Percentiles rank a stretch among this genome's conserved stretches.
Conservation (phyloP, 2,888 invertebrate species). For the Napeogenes sylphis region DNA sequence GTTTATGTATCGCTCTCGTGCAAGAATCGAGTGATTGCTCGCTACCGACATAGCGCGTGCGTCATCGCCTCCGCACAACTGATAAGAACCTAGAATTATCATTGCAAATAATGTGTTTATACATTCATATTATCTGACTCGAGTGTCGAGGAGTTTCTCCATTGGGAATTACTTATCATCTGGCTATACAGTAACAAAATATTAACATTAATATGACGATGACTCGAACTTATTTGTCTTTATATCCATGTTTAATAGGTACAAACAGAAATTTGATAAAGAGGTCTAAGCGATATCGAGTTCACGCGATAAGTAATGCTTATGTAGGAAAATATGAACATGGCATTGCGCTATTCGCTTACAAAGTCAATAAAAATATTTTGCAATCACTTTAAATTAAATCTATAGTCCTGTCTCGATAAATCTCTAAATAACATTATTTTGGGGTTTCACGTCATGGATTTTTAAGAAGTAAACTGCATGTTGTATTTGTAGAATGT, state of each 20-base stretch:
- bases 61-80: constrained; percentile 71
- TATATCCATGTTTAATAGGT: constrained; percentile 40
- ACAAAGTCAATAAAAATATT: constrained; percentile 8
- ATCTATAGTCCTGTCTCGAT: background rate
- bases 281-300: constrained; percentile 67
- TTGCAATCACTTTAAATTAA: background rate
- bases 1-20: constrained; percentile 41
- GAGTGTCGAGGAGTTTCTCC: constrained; percentile 56
- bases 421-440: constrained; percentile 1
- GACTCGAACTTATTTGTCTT: constrained; percentile 54
- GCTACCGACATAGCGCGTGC: constrained; percentile 65
- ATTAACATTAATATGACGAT: constrained; percentile 49
- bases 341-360: constrained; percentile 12
- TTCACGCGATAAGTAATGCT: constrained; percentile 65
- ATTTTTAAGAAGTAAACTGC: constrained; percentile 17
- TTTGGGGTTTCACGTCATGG: constrained; percentile 4
- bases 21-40: constrained; percentile 51
- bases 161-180: constrained; percentile 47
- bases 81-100: constrained; percentile 75
- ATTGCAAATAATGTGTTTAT: constrained; percentile 74
- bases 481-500: constrained; percentile 46
- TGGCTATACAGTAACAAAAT: constrained; percentile 45
- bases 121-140: constrained; percentile 59
- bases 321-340: constrained; percentile 63
- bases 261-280: constrained; percentile 58